Percentiles rank a stretch among this genome's conserved stretches.
phyloP scores from a whole-genome alignment of 2,888 invertebrate species.

The Halocaridina rubra region DNA sequence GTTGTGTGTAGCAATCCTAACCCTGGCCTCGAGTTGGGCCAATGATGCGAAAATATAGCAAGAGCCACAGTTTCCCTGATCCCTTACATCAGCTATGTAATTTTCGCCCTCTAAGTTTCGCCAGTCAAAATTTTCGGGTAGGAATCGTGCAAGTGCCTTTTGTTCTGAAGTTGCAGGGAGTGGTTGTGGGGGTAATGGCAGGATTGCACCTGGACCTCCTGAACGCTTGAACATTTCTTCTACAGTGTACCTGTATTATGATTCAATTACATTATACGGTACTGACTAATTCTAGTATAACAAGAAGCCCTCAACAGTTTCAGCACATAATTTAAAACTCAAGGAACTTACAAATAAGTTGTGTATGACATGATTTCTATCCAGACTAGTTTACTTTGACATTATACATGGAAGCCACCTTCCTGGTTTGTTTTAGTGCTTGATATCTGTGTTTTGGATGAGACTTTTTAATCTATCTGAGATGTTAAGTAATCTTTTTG shows the following conservation, averaged over 20 bases:
- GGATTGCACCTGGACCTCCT: conserved; percentile 66
- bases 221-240: conserved; percentile 67
- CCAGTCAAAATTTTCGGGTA: conserved; percentile 67
- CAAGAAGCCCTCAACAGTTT: too few relatives aligned
- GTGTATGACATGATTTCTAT: too few relatives aligned
- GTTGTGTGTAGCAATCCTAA: conserved; percentile 70
- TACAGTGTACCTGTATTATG: conserved; percentile 65
- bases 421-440: too few relatives aligned
- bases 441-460: too few relatives aligned
- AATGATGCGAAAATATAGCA: conserved; percentile 71
- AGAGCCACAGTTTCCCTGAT: conserved; percentile 69
- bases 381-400: too few relatives aligned
- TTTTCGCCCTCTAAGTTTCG: conserved; percentile 67
- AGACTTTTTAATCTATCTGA: too few relatives aligned
- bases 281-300: too few relatives aligned
- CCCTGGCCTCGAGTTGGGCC: conserved; percentile 71
- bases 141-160: conserved; percentile 52
- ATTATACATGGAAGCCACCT: too few relatives aligned
- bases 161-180: conserved; percentile 49
- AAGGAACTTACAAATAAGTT: too few relatives aligned
- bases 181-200: conserved; percentile 29
- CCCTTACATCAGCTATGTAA: conserved; percentile 65
- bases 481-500: too few relatives aligned
- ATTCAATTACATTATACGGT: not conserved
- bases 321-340: too few relatives aligned